phyloP scores from a whole-genome alignment of 2,888 invertebrate species.

The Latrodectus elegans region DNA sequence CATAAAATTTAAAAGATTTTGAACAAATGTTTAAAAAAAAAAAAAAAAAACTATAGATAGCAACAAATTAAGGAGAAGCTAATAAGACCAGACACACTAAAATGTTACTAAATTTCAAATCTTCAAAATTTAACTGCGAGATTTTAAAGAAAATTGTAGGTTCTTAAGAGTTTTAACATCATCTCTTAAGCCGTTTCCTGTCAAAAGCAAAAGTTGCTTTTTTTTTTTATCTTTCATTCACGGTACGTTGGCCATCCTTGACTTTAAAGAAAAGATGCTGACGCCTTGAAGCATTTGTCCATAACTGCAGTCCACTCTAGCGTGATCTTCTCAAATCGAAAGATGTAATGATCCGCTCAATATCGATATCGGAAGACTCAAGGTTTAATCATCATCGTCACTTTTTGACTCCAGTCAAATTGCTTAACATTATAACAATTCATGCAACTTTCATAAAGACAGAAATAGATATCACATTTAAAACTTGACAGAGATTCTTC shows the following conservation, averaged over 20 bases:
- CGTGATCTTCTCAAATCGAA: not conserved
- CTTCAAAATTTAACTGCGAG: too few species aligned
- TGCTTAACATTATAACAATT: too few species aligned
- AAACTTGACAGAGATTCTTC: too few species aligned
- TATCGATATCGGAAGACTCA: conserved; percentile 1
- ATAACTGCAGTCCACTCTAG: not conserved
- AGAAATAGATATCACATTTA: too few species aligned
- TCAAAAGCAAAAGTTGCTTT: not conserved
- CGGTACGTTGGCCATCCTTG: conserved; percentile 17
- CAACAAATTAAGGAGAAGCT: too few species aligned
- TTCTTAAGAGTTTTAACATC: not conserved
- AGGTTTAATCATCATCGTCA: not conserved
- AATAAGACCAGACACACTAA: too few species aligned
- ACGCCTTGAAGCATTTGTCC: not conserved
- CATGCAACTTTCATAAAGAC: too few species aligned
- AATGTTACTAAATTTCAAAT: too few species aligned
- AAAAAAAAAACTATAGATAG: too few species aligned
- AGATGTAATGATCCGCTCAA: conserved; percentile 3
- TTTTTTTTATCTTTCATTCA: conserved; percentile 12
- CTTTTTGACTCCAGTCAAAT: not conserved
- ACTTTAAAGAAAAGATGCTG: conserved; percentile 1
- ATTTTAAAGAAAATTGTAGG: too few species aligned
- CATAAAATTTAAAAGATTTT: too few species aligned
- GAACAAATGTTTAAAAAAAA: too few species aligned
- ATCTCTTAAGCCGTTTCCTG: not conserved